A percentile compares a stretch with the other conserved stretches of the same genome.
Evolutionary conservation across 2,113 vertebrate genomes (phyloP).

Genomic region (Marmota flaviventris): DNA sequence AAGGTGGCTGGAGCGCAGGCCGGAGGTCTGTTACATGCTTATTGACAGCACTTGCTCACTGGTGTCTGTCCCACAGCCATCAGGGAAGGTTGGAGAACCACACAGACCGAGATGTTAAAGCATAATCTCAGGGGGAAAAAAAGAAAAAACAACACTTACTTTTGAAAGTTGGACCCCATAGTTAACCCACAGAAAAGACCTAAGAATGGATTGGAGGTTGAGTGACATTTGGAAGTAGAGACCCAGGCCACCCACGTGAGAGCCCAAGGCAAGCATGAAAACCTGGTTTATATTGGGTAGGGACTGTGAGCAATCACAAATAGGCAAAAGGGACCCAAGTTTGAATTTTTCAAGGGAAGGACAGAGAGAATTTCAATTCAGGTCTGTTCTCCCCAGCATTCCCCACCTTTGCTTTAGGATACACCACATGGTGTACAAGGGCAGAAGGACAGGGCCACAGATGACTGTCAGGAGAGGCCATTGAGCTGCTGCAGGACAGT

Average conservation of each 20-base stretch:
- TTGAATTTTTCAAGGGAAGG: not conserved
- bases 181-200: not conserved
- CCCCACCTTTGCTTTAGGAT: not conserved
- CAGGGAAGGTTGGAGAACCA: not conserved
- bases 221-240: not conserved
- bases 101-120: not conserved
- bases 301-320: not conserved
- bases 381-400: not conserved
- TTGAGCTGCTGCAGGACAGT: not conserved
- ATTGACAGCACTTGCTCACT: not conserved
- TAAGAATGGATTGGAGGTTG: not conserved
- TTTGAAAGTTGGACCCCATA: not conserved
- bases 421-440: not conserved
- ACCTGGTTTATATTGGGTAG: not conserved
- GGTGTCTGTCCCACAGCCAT: not conserved
- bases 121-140: not conserved
- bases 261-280: not conserved
- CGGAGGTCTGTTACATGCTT: not conserved
- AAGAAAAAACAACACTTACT: not conserved
- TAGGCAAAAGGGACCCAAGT: not conserved
- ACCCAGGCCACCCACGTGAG: not conserved
- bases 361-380: not conserved
- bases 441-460: not conserved
- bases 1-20: slow-evolving; percentile 35
- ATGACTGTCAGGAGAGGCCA: not conserved